A percentile compares a stretch with the other conserved stretches of the same genome.
phyloP scores from a whole-genome alignment of 2,888 invertebrate species.

The Drosophila fungiperda region DNA sequence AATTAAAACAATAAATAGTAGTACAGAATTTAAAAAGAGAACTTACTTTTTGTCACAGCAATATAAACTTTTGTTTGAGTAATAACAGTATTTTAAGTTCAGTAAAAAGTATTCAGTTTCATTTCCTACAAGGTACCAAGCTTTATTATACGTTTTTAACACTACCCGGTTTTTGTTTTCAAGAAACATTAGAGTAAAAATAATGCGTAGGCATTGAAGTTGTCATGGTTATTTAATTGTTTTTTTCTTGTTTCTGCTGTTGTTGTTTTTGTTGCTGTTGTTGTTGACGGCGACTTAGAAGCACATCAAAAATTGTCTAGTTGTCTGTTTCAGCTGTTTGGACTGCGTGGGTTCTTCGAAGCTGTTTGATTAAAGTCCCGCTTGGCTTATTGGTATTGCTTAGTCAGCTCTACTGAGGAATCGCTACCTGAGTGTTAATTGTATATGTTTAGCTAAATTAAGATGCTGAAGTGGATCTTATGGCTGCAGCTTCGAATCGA shows the following conservation, averaged over 20 bases:
- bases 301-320: slow-evolving; percentile 64
- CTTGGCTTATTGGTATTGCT: slow-evolving; percentile 13
- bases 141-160: slow-evolving; percentile 2
- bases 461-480: slow-evolving; percentile 35
- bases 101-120: not conserved
- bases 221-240: slow-evolving; percentile 42
- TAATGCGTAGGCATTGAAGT: slow-evolving; percentile 63
- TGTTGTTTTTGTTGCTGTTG: slow-evolving; percentile 18
- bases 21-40: not conserved
- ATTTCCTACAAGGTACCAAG: slow-evolving; percentile 1
- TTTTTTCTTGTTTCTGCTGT: slow-evolving; percentile 31
- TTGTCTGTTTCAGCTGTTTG: slow-evolving; percentile 41
- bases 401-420: slow-evolving; percentile 33
- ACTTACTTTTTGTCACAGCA: not conserved
- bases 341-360: slow-evolving; percentile 61
- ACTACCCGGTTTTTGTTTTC: slow-evolving; percentile 4
- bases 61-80: not conserved
- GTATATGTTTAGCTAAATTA: slow-evolving; percentile 63
- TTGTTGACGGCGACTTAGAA: slow-evolving; percentile 59
- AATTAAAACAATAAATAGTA: not conserved
- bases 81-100: not conserved
- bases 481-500: slow-evolving; percentile 24
- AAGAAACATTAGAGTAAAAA: slow-evolving; percentile 35
- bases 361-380: slow-evolving; percentile 64
- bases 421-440: slow-evolving; percentile 63